A percentile compares a stretch with the other conserved stretches of the same genome.
Evolutionary conservation across 2,888 invertebrate genomes (phyloP).

Genomic region (Notodonta ziczac): DNA sequence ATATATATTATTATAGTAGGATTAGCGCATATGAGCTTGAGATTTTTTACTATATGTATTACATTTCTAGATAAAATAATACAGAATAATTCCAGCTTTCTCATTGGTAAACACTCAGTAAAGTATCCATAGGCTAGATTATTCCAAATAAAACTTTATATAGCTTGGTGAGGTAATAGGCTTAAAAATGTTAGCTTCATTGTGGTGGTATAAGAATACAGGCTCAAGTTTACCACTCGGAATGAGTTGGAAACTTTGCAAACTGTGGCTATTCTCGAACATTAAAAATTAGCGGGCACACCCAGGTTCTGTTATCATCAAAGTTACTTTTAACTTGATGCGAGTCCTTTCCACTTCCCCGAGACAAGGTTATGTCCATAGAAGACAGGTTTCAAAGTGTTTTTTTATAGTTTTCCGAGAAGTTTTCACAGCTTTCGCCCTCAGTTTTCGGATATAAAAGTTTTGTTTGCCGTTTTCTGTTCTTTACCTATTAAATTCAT

Average conservation of each 20-base stretch:
- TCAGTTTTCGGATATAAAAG: no score
- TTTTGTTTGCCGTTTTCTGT: no score
- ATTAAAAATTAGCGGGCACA: slow-evolving; percentile 30
- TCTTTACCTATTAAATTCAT: no score
- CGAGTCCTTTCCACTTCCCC: slow-evolving; percentile 17
- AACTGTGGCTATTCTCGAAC: slow-evolving; percentile 29
- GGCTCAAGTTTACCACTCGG: slow-evolving; percentile 29
- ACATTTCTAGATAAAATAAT: no score
- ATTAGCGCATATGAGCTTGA: no score
- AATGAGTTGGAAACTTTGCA: slow-evolving; percentile 34
- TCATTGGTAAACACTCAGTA: not conserved
- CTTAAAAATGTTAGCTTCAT: slow-evolving; percentile 24
- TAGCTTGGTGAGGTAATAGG: slow-evolving; percentile 20
- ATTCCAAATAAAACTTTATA: slow-evolving; percentile 24
- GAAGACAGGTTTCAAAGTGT: not conserved
- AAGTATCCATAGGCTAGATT: not conserved
- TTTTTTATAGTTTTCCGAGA: not conserved
- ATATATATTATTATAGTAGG: no score
- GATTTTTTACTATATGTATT: no score
- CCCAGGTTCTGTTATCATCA: slow-evolving; percentile 24
- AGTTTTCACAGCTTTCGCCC: not conserved
- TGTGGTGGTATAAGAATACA: slow-evolving; percentile 31
- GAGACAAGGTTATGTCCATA: slow-evolving; percentile 14
- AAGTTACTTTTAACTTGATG: slow-evolving; percentile 20
- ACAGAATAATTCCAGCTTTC: not conserved